Evolutionary conservation across 2,113 vertebrate species (phyloP).

Genomic region (Calcarius ornatus): DNA sequence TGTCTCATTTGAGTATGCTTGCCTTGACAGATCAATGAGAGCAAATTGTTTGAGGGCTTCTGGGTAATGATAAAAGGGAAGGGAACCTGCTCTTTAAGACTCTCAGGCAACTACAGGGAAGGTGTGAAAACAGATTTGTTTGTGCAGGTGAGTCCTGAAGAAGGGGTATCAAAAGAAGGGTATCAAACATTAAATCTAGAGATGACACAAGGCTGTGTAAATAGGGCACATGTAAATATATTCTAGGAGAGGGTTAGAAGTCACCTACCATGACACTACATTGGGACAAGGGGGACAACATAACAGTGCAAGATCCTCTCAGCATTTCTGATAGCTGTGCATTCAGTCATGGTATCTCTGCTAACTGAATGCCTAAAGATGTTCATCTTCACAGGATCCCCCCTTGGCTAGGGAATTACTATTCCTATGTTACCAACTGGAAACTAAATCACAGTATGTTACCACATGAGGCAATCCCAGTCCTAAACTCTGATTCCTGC

Average conservation of each 20-base stretch:
- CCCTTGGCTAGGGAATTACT: not conserved
- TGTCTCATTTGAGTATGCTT: not conserved
- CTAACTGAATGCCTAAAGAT: not conserved
- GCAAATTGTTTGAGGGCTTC: not conserved
- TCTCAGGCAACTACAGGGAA: not conserved
- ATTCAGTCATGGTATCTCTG: not conserved
- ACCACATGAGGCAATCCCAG: not conserved
- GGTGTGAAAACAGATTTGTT: not conserved
- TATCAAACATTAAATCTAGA: not conserved
- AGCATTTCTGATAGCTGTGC: not conserved
- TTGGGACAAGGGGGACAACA: not conserved
- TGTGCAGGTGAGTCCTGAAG: not conserved
- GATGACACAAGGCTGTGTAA: not conserved
- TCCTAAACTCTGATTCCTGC: not conserved
- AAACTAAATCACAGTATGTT: not conserved
- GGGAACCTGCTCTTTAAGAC: not conserved
- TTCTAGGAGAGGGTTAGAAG: not conserved
- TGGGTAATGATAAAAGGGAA: not conserved
- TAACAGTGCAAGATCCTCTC: not conserved
- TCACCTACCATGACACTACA: not conserved
- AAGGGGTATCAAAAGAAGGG: not conserved
- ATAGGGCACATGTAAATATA: not conserved
- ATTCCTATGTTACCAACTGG: not conserved
- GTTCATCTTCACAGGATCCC: not conserved
- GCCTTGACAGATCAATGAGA: not conserved